Evolutionary conservation across 1,140 invertebrate species (phyloP).

Genomic region (Cydia pomonella): DNA sequence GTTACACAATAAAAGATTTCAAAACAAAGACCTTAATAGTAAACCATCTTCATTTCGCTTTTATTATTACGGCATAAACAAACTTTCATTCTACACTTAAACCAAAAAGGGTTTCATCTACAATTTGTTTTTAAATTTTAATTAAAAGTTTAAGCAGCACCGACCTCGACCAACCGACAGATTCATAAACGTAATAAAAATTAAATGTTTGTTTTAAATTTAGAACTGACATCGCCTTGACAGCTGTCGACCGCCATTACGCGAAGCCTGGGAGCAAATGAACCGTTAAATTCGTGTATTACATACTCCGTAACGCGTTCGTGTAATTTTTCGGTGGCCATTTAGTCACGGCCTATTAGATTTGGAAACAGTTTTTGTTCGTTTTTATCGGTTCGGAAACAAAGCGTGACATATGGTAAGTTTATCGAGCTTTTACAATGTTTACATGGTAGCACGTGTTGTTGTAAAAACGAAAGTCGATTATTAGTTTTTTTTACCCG

Average conservation of each 20-base stretch:
- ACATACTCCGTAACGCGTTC: constrained; percentile 43
- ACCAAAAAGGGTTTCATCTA: constrained; percentile 21
- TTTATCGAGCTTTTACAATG: background rate
- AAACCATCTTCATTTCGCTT: constrained; percentile 14
- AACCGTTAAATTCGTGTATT: constrained; percentile 69
- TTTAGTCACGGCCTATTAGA: constrained; percentile 57
- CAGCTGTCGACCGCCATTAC: constrained; percentile 72
- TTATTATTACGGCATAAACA: background rate
- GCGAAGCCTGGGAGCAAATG: constrained; percentile 58
- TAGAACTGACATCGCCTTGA: constrained; percentile 68
- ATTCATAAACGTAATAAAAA: constrained; percentile 66
- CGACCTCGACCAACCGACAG: constrained; percentile 55
- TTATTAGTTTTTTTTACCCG: constrained; percentile 11
- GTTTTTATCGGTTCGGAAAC: constrained; percentile 43
- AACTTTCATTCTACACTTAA: constrained; percentile 18
- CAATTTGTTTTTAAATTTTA: constrained; percentile 30
- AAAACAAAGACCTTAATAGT: background rate
- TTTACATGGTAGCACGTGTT: constrained; percentile 53
- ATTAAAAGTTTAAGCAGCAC: constrained; percentile 38
- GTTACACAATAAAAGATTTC: constrained; percentile 8
- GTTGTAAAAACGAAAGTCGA: constrained; percentile 35
- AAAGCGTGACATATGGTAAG: constrained; percentile 44
- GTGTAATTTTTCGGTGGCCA: constrained; percentile 44
- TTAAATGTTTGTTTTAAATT: constrained; percentile 75
- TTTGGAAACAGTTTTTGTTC: constrained; percentile 37